Evolutionary conservation across 2,797 vertebrate species (phyloP).

Genomic region (Sardinella longiceps): DNA sequence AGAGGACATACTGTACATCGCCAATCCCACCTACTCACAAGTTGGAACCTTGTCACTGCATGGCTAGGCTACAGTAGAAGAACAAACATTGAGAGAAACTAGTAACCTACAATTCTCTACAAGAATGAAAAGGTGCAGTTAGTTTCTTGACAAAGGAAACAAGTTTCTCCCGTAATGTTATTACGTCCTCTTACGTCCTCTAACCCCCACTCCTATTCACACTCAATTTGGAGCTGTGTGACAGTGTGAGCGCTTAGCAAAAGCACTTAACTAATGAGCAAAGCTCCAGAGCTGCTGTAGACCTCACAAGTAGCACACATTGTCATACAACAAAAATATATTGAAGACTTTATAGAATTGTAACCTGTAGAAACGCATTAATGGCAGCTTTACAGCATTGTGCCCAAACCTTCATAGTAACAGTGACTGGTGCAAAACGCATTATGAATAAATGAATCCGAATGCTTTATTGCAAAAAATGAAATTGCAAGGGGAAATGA

Average conservation of each 20-base stretch:
- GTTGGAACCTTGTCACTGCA: background rate
- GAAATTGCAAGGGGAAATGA: background rate
- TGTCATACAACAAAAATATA: background rate
- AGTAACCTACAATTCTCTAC: background rate
- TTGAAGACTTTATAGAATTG: background rate
- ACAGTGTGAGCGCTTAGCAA: constrained; percentile 5
- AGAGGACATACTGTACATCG: background rate
- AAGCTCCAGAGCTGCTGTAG: background rate
- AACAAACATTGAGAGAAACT: background rate
- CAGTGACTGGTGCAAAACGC: background rate
- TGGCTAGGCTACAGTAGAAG: background rate
- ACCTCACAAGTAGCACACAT: background rate
- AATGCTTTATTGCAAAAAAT: background rate
- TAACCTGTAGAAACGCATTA: background rate
- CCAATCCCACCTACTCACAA: background rate
- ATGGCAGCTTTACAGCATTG: background rate
- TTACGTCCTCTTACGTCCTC: background rate
- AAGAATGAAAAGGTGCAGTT: background rate
- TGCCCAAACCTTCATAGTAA: background rate
- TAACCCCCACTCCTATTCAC: background rate
- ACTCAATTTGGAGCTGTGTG: background rate
- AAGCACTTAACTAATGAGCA: constrained; percentile 21
- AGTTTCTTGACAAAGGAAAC: background rate
- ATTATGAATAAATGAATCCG: background rate
- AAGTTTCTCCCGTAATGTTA: background rate